phyloP scores from a whole-genome alignment of 2,888 invertebrate species.

The Chydorus sphaericus region DNA sequence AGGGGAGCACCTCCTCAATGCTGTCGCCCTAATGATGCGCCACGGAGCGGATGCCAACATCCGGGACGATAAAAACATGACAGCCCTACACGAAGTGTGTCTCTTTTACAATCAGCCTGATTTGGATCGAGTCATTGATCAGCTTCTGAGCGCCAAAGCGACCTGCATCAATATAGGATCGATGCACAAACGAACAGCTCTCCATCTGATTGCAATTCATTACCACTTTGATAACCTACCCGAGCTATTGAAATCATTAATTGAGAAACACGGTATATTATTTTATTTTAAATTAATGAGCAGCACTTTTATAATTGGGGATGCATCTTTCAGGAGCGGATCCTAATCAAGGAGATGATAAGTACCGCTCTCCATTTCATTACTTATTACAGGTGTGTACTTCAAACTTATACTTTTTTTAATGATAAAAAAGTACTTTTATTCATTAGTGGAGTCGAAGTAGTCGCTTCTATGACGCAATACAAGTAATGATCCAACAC shows the following conservation, averaged over 20 bases:
- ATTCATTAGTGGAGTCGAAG: background rate
- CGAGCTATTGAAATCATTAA: background rate
- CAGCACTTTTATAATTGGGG: background rate
- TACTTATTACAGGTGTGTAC: background rate
- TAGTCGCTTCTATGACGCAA: background rate
- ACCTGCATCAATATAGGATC: background rate
- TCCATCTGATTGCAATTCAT: background rate
- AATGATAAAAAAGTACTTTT: too few species aligned
- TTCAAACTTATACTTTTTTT: too few species aligned
- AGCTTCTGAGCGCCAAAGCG: background rate
- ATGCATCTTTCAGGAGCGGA: background rate
- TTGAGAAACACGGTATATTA: background rate
- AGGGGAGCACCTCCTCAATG: background rate
- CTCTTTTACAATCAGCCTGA: background rate
- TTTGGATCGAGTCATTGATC: background rate
- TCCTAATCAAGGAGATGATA: background rate
- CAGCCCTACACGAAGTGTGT: background rate
- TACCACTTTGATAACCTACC: background rate
- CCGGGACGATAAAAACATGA: background rate
- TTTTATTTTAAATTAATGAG: background rate
- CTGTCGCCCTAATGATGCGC: background rate
- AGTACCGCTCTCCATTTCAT: background rate
- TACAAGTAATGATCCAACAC: background rate
- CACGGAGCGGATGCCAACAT: slow-evolving; percentile 1
- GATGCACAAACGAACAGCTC: background rate